Conservation (phyloP, 2,888 invertebrate species). For the Campopleginae sp. region DNA sequence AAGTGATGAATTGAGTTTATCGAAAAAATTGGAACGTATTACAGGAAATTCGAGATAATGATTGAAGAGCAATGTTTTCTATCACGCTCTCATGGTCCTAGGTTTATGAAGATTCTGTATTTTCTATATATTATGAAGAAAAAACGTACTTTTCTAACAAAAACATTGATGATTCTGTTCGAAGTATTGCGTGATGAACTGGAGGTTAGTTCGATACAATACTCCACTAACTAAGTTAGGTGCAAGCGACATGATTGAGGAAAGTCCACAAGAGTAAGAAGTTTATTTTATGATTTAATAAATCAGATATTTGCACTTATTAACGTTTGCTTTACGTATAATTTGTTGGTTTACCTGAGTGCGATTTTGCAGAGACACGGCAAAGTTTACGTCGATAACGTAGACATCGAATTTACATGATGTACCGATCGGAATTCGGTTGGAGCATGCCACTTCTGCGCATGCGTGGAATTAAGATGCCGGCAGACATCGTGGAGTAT, state of each 20-base stretch:
- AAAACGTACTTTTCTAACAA: background rate
- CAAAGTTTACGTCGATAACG: slow-evolving; percentile 43
- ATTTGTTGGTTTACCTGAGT: slow-evolving; percentile 53
- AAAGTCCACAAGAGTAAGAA: background rate
- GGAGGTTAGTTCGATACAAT: slow-evolving; percentile 37
- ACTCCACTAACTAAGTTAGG: background rate
- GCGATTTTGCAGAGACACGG: slow-evolving; percentile 19
- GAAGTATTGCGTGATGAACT: background rate
- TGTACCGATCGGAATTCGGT: slow-evolving; percentile 10
- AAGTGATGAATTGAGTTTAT: too few species aligned
- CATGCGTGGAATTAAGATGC: background rate
- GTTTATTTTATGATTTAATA: background rate
- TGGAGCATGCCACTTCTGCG: background rate
- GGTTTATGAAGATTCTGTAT: too few species aligned
- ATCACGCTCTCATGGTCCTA: too few species aligned
- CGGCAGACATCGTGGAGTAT: background rate
- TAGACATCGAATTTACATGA: slow-evolving; percentile 13
- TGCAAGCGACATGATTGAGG: background rate
- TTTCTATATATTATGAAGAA: too few species aligned
- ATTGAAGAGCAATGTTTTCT: too few species aligned
- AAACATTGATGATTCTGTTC: slow-evolving; percentile 4
- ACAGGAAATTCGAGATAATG: too few species aligned
- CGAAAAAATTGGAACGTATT: too few species aligned
- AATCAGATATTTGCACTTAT: background rate
- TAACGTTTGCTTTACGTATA: background rate